These are phyloP conservation scores for Scolopax bukidnonensis DNA, from an alignment of 2,797 vertebrate species.

Conservation along the genomic window DNA sequence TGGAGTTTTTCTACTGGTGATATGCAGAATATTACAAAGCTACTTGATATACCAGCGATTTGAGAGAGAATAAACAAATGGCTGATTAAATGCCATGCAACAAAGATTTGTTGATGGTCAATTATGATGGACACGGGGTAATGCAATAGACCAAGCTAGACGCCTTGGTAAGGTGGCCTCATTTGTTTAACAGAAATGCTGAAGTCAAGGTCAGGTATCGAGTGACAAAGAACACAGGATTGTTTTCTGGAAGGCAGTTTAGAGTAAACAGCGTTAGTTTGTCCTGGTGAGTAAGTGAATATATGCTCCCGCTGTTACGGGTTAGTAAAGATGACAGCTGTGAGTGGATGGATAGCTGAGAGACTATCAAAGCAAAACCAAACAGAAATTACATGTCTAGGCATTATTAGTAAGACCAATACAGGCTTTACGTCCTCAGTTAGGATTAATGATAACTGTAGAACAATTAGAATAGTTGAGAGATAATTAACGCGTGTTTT, in stretches of 20 bases:
- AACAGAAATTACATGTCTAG: background rate
- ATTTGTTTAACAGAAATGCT: background rate
- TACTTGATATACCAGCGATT: background rate
- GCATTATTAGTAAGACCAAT: background rate
- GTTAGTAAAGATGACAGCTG: background rate
- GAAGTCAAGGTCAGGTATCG: background rate
- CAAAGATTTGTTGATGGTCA: background rate
- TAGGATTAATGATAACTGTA: background rate
- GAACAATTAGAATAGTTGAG: background rate
- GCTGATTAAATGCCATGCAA: background rate
- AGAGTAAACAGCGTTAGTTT: background rate
- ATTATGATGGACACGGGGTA: background rate
- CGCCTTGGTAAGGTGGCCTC: background rate
- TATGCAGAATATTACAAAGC: background rate
- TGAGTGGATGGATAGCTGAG: background rate
- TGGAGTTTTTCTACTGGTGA: background rate
- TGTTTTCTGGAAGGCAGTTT: background rate
- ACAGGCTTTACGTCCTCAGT: background rate
- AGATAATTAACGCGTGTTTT: background rate
- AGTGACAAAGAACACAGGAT: background rate
- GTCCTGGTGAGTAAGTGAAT: background rate
- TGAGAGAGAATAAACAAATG: background rate
- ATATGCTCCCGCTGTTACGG: background rate
- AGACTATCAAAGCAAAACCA: background rate
- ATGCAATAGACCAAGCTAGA: background rate